phyloP scores from a whole-genome alignment of 2,888 invertebrate species.

The Scaptomyza polygonia region DNA sequence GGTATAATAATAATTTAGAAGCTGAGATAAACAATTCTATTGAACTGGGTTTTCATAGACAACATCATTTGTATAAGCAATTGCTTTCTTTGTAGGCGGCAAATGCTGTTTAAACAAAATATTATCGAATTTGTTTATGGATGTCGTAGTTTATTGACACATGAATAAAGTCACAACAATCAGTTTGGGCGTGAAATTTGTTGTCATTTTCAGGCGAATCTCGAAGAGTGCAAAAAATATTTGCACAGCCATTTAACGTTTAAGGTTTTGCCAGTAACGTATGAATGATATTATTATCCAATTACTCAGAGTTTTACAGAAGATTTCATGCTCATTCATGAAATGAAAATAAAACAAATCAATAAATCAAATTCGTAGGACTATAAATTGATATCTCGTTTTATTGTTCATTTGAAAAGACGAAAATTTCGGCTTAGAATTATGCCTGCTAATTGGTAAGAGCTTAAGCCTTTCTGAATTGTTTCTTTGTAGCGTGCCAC shows the following conservation, averaged over 20 bases:
- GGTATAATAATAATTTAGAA: neutral
- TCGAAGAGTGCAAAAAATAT: conserved; percentile 52
- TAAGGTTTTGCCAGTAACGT: conserved; percentile 27
- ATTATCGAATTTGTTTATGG: conserved; percentile 54
- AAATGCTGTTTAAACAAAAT: conserved; percentile 60
- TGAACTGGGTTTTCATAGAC: conserved; percentile 58
- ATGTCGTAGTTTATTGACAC: conserved; percentile 4
- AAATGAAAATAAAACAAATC: neutral
- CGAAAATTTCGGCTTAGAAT: conserved; percentile 20
- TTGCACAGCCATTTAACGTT: conserved; percentile 30
- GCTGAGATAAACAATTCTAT: conserved; percentile 60
- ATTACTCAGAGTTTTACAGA: conserved; percentile 58
- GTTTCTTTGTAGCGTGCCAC: conserved; percentile 51
- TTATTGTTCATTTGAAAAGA: conserved; percentile 50
- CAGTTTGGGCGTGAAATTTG: conserved; percentile 8
- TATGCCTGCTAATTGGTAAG: conserved; percentile 58
- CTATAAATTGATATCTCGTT: conserved; percentile 54
- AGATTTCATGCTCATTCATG: conserved; percentile 44
- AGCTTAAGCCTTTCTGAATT: conserved; percentile 21
- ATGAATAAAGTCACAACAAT: neutral
- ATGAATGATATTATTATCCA: conserved; percentile 38
- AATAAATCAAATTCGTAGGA: conserved; percentile 46
- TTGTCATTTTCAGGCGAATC: conserved; percentile 64
- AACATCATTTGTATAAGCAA: conserved; percentile 36
- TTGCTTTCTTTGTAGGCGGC: conserved; percentile 38